Base-by-base conservation (phyloP, 1,140 invertebrate genomes). In the Drosophila simulans region DNA sequence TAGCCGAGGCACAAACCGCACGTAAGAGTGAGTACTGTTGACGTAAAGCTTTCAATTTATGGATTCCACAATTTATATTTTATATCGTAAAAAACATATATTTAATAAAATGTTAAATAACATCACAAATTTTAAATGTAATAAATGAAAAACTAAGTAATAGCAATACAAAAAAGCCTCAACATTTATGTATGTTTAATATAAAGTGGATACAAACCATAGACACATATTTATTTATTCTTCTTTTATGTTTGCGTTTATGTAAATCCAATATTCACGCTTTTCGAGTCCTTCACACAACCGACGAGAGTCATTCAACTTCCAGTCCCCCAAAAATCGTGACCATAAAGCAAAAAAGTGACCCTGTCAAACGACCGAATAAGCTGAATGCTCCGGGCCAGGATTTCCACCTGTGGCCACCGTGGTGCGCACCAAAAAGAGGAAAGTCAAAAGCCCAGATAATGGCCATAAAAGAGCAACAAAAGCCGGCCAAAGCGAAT, bases 281-380 rank as follows among this genome's bases (percentile, higher is more conserved):
- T 17, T 20, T 31, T 34, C 15, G 25, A 65, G 65, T 54, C 65
- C 58, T 69, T 55, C 31, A n/a, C 15, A 37, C 42, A 40, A 46
- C 34, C 43, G 53, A 37, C 15, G 48, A 39, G 40, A 75, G 72
- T 76, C 72, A 76, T 76, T 76, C 72, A 76, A 75, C 72, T 76
- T 48, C 34, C 46, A 43, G 65, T 35, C 40, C 45, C 35, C 31
- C 66, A 7, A 34, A 63, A 11, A 34, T 83, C 82, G 83, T 86
- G 82, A 68, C 70, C 60, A 79, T 88, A 86, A 83, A 88, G 76
- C 76, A 59, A 60, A 71, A 76, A 86, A 78, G 72, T 82, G 83
- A 85, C 69, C 82, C 58, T 60, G 69, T 25, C 62, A 35, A 49
- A 60, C 59, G 77, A 76, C 77, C 69, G 51, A 70, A 37, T 40